Base-by-base conservation (phyloP, 2,888 invertebrate species). In the Lasius fuliginosus region DNA sequence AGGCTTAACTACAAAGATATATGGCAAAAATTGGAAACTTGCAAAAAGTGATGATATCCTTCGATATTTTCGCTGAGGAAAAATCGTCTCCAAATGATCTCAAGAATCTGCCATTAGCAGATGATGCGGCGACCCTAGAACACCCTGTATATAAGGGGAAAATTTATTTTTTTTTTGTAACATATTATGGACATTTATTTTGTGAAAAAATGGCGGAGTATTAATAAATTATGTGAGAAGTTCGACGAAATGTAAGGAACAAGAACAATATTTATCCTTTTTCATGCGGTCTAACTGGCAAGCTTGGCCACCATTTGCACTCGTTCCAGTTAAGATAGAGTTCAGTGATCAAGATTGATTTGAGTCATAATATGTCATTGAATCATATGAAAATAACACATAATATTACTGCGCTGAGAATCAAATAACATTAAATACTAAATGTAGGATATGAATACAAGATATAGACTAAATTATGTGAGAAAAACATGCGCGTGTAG, bases 361-460 rank as follows among this genome's bases (percentile, higher is more conserved):
- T 27, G 46, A 3, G 30, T 30, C 11, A 30, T 11, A 18, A 6
- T n/a, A 33, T 46, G 3, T 46, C 27, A 49, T 12, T 49, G 18
- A 68, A 5, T n/a, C 8, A 30, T 46, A 30, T 49, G 12, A 49
- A 30, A 49, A 69, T 69, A 69, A 69, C 15, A 69, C 15, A 33
- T n/a, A 49, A 33, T 1, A 6, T 49, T 69, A 33, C 6, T 23
- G 23, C 23, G 23, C 40, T 27, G 2, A 30, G n/a, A 49, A 68
- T 68, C 18, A 42, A 68, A 46, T 46, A 68, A 46, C 27, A 46
- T 49, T 49, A n/a, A 33, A 33, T 8, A n/a, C 15, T n/a, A 30
- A 49, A 53, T 12, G 5, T 33, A 46, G 12, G 33, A 53, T 69
- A n/a, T 11, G 6, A 68, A 18, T 18, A 36, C 0, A n/a, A 53